phyloP scores from a whole-genome alignment of 2,888 invertebrate species.

The Tipula confusa region DNA sequence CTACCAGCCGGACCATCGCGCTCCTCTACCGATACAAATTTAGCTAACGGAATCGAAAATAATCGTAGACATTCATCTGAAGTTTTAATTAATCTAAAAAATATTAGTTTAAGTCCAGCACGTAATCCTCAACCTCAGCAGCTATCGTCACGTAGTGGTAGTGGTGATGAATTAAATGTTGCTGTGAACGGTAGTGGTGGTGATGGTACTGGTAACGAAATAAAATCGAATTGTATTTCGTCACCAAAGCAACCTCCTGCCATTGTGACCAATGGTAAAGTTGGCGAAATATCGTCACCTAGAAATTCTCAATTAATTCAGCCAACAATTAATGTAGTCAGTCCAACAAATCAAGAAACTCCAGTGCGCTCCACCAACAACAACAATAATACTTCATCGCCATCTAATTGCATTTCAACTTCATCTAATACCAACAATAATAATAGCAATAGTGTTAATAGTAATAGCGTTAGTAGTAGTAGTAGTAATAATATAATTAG shows the following conservation, averaged over 20 bases:
- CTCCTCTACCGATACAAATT: conserved; percentile 48
- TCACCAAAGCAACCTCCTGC: not conserved
- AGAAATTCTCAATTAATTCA: conserved; percentile 33
- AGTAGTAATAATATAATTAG: not conserved
- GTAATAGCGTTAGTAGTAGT: not conserved
- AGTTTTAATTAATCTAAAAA: conserved; percentile 42
- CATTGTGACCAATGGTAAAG: not conserved
- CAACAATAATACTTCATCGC: not conserved
- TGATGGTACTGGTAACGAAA: not conserved
- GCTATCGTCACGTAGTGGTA: not conserved
- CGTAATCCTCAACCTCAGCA: conserved; percentile 39
- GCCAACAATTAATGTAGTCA: not conserved
- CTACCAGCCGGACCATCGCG: conserved; percentile 45
- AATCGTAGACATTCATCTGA: conserved; percentile 48
- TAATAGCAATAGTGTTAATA: conserved; percentile 4
- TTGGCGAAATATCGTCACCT: conserved; percentile 35
- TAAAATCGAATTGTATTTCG: not conserved
- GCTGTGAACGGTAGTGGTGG: not conserved
- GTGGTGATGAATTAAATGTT: not conserved
- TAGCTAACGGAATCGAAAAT: conserved; percentile 40
- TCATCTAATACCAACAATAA: conserved; percentile 10
- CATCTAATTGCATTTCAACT: not conserved
- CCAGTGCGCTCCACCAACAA: not conserved
- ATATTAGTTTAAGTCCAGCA: conserved; percentile 39
- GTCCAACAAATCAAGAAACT: not conserved